Evolutionary conservation across 1,140 invertebrate species (phyloP).

Genomic region (Formica exsecta): DNA sequence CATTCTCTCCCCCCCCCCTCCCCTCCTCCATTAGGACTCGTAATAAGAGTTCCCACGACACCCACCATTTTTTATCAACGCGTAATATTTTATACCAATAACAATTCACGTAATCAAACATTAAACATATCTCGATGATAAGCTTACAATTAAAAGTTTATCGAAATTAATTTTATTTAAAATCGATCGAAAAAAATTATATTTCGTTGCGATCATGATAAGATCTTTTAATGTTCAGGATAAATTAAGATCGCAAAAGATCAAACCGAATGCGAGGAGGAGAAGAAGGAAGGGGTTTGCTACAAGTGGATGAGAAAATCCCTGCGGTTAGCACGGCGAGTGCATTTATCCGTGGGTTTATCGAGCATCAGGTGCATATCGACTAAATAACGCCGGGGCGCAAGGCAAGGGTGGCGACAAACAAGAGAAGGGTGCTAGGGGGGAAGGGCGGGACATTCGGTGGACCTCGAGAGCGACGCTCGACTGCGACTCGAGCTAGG

Average conservation of each 20-base stretch:
- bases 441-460: constrained; percentile 13
- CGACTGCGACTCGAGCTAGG: constrained; percentile 68
- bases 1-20: no score
- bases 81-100: background rate
- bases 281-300: constrained; percentile 1
- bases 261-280: background rate
- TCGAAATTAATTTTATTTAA: background rate
- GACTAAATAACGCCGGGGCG: constrained; percentile 77
- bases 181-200: background rate
- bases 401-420: constrained; percentile 25
- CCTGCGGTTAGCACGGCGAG: constrained; percentile 34
- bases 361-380: constrained; percentile 80
- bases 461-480: constrained; percentile 56
- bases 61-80: background rate
- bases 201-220: background rate
- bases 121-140: no score
- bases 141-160: no score
- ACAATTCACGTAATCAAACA: background rate
- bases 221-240: background rate
- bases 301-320: constrained; percentile 60
- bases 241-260: constrained; percentile 13
- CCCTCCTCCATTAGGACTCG: background rate
- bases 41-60: background rate
- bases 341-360: constrained; percentile 61
- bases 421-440: background rate